These are phyloP conservation scores for Lytechinus pictus DNA, from an alignment of 35 echinoderm and acorn worm genomes.

Conservation along the genomic window DNA sequence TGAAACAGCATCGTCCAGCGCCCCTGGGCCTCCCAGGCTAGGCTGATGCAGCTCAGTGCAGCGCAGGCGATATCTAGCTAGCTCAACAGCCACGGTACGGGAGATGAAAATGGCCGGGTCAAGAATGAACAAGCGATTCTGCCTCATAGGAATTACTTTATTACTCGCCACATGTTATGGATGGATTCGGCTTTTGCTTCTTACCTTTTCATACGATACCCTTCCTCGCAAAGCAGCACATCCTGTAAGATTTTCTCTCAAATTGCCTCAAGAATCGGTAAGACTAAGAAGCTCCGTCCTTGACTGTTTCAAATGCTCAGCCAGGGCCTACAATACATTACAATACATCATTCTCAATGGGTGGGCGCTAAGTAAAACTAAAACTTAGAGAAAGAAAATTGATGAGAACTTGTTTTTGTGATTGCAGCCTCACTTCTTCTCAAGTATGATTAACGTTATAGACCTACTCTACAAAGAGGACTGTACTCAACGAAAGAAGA, in stretches of 20 bases:
- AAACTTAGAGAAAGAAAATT: too few relatives aligned
- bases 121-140: slow-evolving; percentile 65
- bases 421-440: too few relatives aligned
- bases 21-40: not conserved
- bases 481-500: too few relatives aligned
- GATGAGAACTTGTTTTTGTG: too few relatives aligned
- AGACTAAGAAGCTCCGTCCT: slow-evolving; percentile 28
- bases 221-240: slow-evolving; percentile 10
- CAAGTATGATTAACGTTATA: too few relatives aligned
- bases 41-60: not conserved
- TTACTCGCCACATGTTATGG: slow-evolving; percentile 52
- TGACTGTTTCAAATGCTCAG: too few relatives aligned
- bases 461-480: too few relatives aligned
- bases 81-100: too few relatives aligned
- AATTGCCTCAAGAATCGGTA: slow-evolving; percentile 53
- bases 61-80: too few relatives aligned
- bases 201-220: slow-evolving; percentile 61
- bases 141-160: slow-evolving; percentile 13
- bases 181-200: slow-evolving; percentile 67
- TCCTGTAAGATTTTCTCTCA: slow-evolving; percentile 53
- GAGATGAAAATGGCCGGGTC: slow-evolving; percentile 57
- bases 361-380: not conserved
- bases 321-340: too few relatives aligned
- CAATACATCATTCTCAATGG: not conserved
- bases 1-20: too few relatives aligned